Percentiles rank a stretch among this genome's conserved stretches.
phyloP scores from a whole-genome alignment of 2,797 vertebrate genomes.

The Eremophila alpestris region DNA sequence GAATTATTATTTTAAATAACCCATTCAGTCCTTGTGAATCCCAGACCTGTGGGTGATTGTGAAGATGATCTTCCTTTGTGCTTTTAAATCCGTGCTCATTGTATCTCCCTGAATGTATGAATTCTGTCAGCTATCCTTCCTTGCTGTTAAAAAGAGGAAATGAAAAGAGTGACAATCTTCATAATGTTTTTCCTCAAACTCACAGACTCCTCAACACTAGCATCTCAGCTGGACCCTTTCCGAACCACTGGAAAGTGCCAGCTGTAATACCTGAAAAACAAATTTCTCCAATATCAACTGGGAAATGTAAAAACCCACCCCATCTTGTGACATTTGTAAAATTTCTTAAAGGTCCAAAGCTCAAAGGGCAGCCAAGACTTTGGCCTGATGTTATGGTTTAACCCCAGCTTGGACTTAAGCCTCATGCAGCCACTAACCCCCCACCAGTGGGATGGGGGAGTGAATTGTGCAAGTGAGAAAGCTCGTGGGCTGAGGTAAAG shows the following conservation, averaged over 20 bases:
- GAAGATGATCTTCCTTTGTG: background rate
- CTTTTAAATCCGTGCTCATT: background rate
- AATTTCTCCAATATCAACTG: background rate
- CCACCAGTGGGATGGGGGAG: background rate
- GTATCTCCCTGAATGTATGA: background rate
- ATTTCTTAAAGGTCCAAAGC: background rate
- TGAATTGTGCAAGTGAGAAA: background rate
- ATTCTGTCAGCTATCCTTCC: background rate
- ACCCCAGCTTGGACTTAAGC: background rate
- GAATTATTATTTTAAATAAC: background rate
- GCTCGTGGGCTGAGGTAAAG: background rate
- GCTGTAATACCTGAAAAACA: background rate
- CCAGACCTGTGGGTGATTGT: background rate
- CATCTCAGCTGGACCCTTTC: background rate
- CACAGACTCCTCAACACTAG: background rate
- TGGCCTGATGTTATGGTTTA: background rate
- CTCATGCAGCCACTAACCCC: rapidly evolving
- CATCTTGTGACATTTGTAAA: background rate
- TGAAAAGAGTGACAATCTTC: background rate
- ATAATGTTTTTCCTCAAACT: background rate
- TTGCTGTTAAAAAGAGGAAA: background rate
- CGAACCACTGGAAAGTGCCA: background rate
- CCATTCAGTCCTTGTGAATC: background rate
- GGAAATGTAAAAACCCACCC: background rate
- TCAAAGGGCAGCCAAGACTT: background rate